Evolutionary conservation across 2,888 invertebrate species (phyloP).

Genomic region (Drosophila cognata): DNA sequence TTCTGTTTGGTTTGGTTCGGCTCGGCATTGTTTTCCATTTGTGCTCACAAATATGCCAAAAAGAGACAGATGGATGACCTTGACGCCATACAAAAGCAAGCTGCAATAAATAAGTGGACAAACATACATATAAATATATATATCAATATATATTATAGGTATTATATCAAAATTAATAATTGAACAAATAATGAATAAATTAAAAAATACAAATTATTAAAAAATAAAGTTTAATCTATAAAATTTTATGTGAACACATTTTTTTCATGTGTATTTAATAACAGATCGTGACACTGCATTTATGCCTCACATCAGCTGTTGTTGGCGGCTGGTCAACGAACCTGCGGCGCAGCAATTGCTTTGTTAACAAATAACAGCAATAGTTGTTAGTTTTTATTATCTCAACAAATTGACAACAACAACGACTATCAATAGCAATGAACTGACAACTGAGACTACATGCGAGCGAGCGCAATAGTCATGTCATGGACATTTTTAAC

Average conservation of each 20-base stretch:
- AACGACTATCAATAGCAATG: slow-evolving; percentile 25
- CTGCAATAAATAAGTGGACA: slow-evolving; percentile 25
- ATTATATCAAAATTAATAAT: neutral
- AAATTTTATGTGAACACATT: neutral
- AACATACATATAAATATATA: neutral
- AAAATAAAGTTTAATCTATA: neutral
- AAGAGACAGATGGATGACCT: slow-evolving; percentile 47
- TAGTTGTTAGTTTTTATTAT: slow-evolving; percentile 61
- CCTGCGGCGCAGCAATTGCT: slow-evolving; percentile 48
- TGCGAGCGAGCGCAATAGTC: slow-evolving; percentile 30
- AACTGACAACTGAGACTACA: slow-evolving; percentile 26
- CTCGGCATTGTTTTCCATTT: slow-evolving; percentile 30
- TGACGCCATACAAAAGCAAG: slow-evolving; percentile 19
- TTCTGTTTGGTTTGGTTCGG: neutral
- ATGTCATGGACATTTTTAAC: slow-evolving; percentile 43
- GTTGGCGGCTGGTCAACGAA: slow-evolving; percentile 62
- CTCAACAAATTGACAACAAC: slow-evolving; percentile 57
- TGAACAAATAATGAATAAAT: neutral
- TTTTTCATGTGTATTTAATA: slow-evolving; percentile 7
- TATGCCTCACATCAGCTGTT: slow-evolving; percentile 15
- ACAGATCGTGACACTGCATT: slow-evolving; percentile 39
- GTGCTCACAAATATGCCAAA: slow-evolving; percentile 36
- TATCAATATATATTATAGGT: neutral
- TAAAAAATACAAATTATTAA: neutral
- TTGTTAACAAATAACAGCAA: slow-evolving; percentile 52